Evolutionary conservation across 1,140 invertebrate genomes (phyloP).

Genomic region (Rhizoglyphus robini): DNA sequence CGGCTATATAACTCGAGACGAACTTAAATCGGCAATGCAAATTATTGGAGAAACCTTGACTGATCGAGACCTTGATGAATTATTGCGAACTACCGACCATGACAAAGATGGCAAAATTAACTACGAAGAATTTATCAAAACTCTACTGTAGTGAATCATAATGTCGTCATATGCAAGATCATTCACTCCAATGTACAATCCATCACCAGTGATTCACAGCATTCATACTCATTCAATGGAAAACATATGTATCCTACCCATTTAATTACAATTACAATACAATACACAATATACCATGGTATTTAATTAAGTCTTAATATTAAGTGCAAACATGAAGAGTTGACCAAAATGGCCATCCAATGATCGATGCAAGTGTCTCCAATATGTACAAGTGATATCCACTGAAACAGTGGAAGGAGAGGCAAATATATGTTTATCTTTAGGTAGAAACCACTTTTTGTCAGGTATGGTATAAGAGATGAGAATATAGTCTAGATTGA

Average conservation of each 20-base stretch:
- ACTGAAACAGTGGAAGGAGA: too few species aligned
- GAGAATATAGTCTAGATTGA: too few species aligned
- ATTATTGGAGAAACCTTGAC: constrained; percentile 59
- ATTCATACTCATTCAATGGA: not conserved
- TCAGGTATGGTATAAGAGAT: too few species aligned
- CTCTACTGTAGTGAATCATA: not conserved
- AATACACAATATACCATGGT: too few species aligned
- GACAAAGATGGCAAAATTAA: constrained; percentile 61
- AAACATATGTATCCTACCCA: not conserved
- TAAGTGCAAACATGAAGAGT: too few species aligned
- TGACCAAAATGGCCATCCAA: too few species aligned
- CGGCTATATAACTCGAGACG: constrained; percentile 56
- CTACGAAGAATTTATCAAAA: constrained; percentile 44
- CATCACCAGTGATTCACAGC: not conserved
- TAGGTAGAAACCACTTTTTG: too few species aligned
- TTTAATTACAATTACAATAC: too few species aligned
- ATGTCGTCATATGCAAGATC: not conserved
- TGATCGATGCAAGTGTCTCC: too few species aligned
- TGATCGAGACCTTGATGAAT: constrained; percentile 52
- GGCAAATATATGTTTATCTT: too few species aligned
- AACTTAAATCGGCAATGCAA: constrained; percentile 55
- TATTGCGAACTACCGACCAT: constrained; percentile 52
- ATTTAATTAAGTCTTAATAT: too few species aligned
- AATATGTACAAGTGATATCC: too few species aligned
- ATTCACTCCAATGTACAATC: not conserved